Evolutionary conservation across 2,888 invertebrate species (phyloP).

Genomic region (Diogma glabrata): DNA sequence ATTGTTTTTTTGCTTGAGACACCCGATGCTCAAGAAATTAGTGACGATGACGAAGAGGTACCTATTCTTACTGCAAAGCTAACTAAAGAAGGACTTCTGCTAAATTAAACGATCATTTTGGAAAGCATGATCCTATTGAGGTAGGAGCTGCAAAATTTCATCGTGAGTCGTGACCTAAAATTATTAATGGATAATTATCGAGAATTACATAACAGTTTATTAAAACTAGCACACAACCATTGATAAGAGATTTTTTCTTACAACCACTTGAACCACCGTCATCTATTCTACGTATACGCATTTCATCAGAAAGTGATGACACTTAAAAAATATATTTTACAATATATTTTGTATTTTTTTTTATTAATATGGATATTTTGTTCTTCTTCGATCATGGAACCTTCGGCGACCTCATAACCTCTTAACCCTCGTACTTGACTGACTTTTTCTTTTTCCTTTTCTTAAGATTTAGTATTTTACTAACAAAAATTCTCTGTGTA

Average conservation of each 20-base stretch:
- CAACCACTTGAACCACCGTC: no score
- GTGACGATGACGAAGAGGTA: slow-evolving; percentile 10
- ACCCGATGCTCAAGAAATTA: slow-evolving; percentile 8
- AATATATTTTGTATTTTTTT: neutral
- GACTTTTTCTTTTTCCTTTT: no score
- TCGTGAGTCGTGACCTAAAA: neutral
- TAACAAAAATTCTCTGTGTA: no score
- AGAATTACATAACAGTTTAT: neutral
- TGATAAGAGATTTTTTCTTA: no score
- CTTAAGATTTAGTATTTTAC: no score
- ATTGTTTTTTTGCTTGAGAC: slow-evolving; percentile 6
- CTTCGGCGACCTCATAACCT: no score
- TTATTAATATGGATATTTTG: neutral
- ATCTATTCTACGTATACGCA: neutral
- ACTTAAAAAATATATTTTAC: neutral
- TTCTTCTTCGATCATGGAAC: no score
- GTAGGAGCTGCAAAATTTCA: neutral
- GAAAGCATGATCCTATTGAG: no score
- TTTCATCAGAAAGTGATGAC: neutral
- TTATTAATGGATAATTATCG: neutral
- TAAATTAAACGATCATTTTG: neutral
- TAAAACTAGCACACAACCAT: neutral
- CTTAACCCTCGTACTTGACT: no score
- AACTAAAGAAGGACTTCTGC: slow-evolving; percentile 10
- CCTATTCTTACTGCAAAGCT: slow-evolving; percentile 1